Base-by-base conservation (phyloP, 1,140 invertebrate genomes). In the Capitella teleta region DNA sequence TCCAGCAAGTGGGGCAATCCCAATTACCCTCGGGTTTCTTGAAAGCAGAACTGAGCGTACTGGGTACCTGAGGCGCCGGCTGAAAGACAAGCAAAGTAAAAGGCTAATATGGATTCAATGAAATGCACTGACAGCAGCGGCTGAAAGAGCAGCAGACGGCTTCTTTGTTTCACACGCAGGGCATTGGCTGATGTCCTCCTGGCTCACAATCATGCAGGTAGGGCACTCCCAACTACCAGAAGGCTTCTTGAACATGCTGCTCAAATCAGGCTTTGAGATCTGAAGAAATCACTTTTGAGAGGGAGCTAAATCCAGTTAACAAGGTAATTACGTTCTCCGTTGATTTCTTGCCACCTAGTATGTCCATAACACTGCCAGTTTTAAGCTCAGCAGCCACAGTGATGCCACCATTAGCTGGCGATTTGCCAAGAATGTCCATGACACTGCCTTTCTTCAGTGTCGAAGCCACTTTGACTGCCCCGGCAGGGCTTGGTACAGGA, bases 191-290 rank as follows among this genome's bases (percentile, higher is more conserved):
- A 66, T 66, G 8, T 70, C 69, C 18, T 68, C 58, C 36, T 80
- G 76, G 66, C 86, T 86, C 43, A 72, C 67, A 2, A 84, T 70
- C 71, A 79, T 76, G 66, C 83, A 85, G 36, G 68, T 71, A 5
- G 67, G 57, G 69, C 83, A 85, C 49, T 81, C 78, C 82, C 82
- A 84, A 46, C 74, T 71, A 52, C 73, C 72, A 57, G 63, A 24
- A 79, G 79, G 59, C 79, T 83, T 47, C 26, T 47, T 47, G 45
- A 47, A 47, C 45, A 47, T 32, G 18, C 18, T 32, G 12, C 16
- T 32, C 5, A 47, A 32, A 47, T 19, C 38, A 2, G 38, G 38
- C 6, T 18, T n/a, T 2, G 38, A 16, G 2, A 40, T 16, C 38
- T 40, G n/a, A 8, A 40, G 19, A 16, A 16, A 16, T 18, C 16